Percentiles rank a stretch among this genome's conserved stretches.
Evolutionary conservation across 2,888 invertebrate genomes (phyloP).

Genomic region (Diarsia dahlii): DNA sequence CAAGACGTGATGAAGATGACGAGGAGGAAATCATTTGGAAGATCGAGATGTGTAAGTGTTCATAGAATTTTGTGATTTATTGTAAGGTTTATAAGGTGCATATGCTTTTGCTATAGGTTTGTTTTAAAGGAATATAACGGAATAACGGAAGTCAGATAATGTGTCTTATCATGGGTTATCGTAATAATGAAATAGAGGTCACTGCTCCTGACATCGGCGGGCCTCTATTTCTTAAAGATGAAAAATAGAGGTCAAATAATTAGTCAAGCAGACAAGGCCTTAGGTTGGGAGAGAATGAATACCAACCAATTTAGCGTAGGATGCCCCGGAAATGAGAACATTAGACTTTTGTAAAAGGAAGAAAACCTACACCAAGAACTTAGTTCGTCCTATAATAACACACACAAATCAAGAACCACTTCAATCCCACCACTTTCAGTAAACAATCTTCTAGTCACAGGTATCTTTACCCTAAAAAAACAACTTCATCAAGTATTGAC

Average conservation of each 20-base stretch:
- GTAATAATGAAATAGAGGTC: no score
- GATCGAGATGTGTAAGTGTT: slow-evolving; percentile 60
- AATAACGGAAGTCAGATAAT: neutral
- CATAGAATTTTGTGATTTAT: no score
- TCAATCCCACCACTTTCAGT: neutral
- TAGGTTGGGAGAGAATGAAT: neutral
- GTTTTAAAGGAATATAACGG: no score
- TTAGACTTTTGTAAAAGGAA: neutral
- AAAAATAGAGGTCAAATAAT: no score
- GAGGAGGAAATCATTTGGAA: slow-evolving; percentile 66
- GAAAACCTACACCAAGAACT: no score
- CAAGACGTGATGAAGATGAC: slow-evolving; percentile 54
- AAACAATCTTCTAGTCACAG: slow-evolving; percentile 3
- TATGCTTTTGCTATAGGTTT: neutral
- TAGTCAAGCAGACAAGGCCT: neutral
- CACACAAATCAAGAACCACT: neutral
- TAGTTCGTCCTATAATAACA: neutral
- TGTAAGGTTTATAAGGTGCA: neutral
- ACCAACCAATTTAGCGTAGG: neutral
- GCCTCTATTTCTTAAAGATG: no score
- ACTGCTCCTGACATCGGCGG: no score
- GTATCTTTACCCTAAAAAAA: slow-evolving; percentile 17
- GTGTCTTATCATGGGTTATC: neutral
- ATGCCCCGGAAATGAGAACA: neutral
- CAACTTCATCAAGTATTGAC: neutral